Base-by-base conservation (phyloP, 2,797 vertebrate genomes). In the Eleutherodactylus coqui region DNA sequence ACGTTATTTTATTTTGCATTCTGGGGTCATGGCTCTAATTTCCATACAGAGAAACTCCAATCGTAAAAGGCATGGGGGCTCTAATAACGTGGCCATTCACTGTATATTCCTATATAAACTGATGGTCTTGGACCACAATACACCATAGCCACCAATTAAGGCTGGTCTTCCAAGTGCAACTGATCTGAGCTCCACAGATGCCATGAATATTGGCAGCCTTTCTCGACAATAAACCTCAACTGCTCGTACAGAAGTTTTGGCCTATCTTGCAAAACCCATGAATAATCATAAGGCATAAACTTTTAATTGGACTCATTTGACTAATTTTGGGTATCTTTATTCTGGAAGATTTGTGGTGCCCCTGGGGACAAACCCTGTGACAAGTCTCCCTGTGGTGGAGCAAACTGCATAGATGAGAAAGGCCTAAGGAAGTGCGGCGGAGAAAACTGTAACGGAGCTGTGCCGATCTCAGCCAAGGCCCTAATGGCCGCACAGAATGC, bases 391-490 rank as follows among this genome's bases (percentile, higher is more conserved):
- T 98, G 96, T 0, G 95, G 95, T 29, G 96, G 96, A 24, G 94
- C 94, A 0, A 93, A 94, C 81, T 98, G 97, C 89, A 92, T 47
- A 38, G 94, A 96, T 55, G 10, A 89, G 0, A 24, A 1, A 0
- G 95, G 94, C 8, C 89, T 77, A 1, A 91, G 73, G 5, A 90
- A 29, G 0, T 98, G 97, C 0, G 96, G 95, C 34, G 94, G 95
- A 32, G 88, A 64, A 0, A 92, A 91, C 11, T 97, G 96, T 75
- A 81, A 88, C 0, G 96, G 97, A 76, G 94, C 95, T 0, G 85
- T 95, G 75, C 93, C 95, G 4, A 0, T 92, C 7, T 94, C 96
- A 0, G 2, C 90, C 4, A 86, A 14, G 49, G 95, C 95, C 0
- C 91, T 96, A 55, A 67, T 82, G 55, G 86, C 38, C 0, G 90